Conservation (phyloP, 1,140 invertebrate genomes). For the Littorina saxatilis region DNA sequence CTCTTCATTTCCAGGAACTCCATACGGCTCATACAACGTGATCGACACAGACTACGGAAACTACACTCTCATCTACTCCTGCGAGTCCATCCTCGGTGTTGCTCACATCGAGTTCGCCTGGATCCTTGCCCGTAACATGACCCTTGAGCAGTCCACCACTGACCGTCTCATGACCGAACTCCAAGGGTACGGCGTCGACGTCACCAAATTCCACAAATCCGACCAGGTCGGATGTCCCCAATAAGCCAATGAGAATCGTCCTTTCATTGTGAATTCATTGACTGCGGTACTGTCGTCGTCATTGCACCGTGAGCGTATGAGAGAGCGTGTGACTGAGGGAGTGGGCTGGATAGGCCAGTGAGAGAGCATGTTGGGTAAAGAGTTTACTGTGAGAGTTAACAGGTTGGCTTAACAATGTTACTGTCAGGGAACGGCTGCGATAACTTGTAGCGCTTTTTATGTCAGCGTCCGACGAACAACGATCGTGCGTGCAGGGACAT, state of each 20-base stretch:
- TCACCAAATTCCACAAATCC: constrained; percentile 42
- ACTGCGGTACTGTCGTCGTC: too few relatives aligned
- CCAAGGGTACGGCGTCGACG: constrained; percentile 40
- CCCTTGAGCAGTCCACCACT: constrained; percentile 38
- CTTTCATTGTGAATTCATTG: neutral
- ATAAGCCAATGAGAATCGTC: constrained; percentile 9
- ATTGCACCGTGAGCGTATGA: too few relatives aligned
- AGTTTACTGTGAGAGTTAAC: too few relatives aligned
- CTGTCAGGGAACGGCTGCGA: too few relatives aligned
- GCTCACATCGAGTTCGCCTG: constrained; percentile 57
- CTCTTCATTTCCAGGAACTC: neutral
- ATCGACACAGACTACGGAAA: constrained; percentile 58
- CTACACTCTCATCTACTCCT: constrained; percentile 58
- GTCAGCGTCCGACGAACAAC: too few relatives aligned
- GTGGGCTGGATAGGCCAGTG: too few relatives aligned
- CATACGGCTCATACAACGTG: constrained; percentile 50
- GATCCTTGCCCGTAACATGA: constrained; percentile 52
- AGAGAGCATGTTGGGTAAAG: too few relatives aligned
- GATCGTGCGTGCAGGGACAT: too few relatives aligned
- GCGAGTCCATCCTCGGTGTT: constrained; percentile 44
- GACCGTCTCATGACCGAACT: constrained; percentile 47
- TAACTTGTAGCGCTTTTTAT: too few relatives aligned
- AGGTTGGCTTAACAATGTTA: neutral
- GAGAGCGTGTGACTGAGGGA: too few relatives aligned
- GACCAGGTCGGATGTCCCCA: constrained; percentile 48